phyloP scores from a whole-genome alignment of 2,113 vertebrate species.

The Perca fluviatilis region DNA sequence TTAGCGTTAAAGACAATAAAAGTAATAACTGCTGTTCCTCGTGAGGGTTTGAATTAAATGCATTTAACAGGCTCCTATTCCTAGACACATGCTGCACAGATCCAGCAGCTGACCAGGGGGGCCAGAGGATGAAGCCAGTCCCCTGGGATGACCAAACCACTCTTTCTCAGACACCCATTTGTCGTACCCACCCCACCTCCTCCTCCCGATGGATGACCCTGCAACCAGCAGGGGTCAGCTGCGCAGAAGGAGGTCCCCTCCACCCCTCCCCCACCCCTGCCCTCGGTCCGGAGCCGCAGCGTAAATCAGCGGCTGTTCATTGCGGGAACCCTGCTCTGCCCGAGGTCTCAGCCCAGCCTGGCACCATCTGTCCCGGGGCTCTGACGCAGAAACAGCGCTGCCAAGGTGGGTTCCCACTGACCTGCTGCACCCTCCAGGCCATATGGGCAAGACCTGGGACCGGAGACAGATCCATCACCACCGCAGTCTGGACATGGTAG shows the following conservation, averaged over 20 bases:
- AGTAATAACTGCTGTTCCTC: slow-evolving; percentile 39
- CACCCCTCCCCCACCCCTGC: slow-evolving; percentile 36
- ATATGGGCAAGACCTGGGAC: slow-evolving; percentile 48
- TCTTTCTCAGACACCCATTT: slow-evolving; percentile 84
- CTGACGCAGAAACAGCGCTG: slow-evolving; percentile 74
- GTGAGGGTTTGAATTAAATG: slow-evolving; percentile 48
- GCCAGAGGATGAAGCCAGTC: slow-evolving; percentile 64
- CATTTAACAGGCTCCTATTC: slow-evolving; percentile 57
- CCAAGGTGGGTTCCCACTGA: slow-evolving; percentile 83
- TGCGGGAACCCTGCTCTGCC: slow-evolving; percentile 78
- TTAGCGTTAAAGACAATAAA: slow-evolving; percentile 31
- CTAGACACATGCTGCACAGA: slow-evolving; percentile 74
- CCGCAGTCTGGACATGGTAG: slow-evolving; percentile 30
- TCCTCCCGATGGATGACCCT: slow-evolving; percentile 69
- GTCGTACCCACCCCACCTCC: slow-evolving; percentile 63
- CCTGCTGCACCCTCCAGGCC: slow-evolving; percentile 47
- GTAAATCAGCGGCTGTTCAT: slow-evolving; percentile 81
- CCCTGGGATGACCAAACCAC: slow-evolving; percentile 71
- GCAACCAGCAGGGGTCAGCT: slow-evolving; percentile 79
- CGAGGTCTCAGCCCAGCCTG: slow-evolving; percentile 81
- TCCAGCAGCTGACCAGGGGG: slow-evolving; percentile 70
- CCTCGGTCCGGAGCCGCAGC: slow-evolving; percentile 66
- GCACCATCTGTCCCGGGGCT: slow-evolving; percentile 79
- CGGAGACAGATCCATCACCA: slow-evolving; percentile 72
- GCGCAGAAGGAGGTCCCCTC: slow-evolving; percentile 72